Evolutionary conservation across 1,140 invertebrate species (phyloP).

Genomic region (Drosophila prosaltans): DNA sequence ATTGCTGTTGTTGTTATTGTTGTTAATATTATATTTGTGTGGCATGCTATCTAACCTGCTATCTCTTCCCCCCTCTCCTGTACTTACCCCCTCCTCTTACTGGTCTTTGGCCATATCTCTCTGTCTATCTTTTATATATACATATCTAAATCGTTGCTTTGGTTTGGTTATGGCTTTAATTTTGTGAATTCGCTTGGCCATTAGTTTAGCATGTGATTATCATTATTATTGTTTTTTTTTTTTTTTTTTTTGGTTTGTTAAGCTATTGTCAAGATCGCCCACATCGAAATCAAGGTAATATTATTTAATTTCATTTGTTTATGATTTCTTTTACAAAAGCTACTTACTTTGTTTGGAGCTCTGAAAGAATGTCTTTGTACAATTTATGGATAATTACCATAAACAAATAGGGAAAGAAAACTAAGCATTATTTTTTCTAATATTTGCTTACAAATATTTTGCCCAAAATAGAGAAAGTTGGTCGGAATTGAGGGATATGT

Average conservation of each 20-base stretch:
- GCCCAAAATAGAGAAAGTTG: too few relatives aligned
- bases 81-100: background rate
- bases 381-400: too few relatives aligned
- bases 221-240: too few relatives aligned
- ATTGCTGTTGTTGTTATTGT: background rate
- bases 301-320: background rate
- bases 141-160: background rate
- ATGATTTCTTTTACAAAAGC: conserved; percentile 25
- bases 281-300: conserved; percentile 1
- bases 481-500: too few relatives aligned
- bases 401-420: too few relatives aligned
- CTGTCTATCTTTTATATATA: too few relatives aligned
- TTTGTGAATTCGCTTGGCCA: background rate
- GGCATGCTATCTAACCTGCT: background rate
- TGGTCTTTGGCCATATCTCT: background rate
- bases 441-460: too few relatives aligned
- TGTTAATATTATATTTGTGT: background rate
- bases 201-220: background rate
- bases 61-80: background rate
- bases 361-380: too few relatives aligned
- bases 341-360: background rate
- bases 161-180: background rate
- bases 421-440: too few relatives aligned
- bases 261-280: background rate
- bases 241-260: background rate